Evolutionary conservation across 2,113 vertebrate genomes (phyloP).

Genomic region (Salvator merianae): DNA sequence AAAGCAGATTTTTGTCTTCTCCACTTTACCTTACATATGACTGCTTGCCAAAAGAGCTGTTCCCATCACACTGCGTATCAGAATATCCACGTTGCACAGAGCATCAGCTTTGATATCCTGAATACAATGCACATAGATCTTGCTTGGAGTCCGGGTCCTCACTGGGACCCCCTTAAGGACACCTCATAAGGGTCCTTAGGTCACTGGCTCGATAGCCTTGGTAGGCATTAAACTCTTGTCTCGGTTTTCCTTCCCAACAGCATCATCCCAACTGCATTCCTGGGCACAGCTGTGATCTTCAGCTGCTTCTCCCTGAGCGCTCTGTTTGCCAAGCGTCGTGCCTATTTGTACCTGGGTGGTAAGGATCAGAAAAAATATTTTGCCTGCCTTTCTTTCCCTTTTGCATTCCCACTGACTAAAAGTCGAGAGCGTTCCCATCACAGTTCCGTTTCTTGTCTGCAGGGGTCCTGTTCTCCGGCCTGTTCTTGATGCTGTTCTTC

Average conservation of each 20-base stretch:
- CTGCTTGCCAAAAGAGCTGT: neutral
- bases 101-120: neutral
- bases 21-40: too few relatives aligned
- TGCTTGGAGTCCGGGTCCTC: neutral
- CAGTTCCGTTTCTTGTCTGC: neutral
- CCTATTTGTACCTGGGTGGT: conserved; percentile 95
- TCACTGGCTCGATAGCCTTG: fast-evolving
- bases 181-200: neutral
- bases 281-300: conserved; percentile 91
- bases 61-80: neutral
- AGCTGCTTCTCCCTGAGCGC: conserved; percentile 94
- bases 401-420: too few relatives aligned
- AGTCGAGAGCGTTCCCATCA: neutral
- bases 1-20: neutral
- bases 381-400: fast-evolving
- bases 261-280: conserved; percentile 92
- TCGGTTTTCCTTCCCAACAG: conserved; percentile 61
- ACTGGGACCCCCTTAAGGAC: neutral
- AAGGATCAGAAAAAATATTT: neutral
- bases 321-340: conserved; percentile 89
- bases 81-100: neutral
- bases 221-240: neutral
- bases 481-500: conserved; percentile 85
- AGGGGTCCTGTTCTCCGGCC: conserved; percentile 90
- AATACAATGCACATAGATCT: neutral